Percentiles rank a stretch among this genome's conserved stretches.
phyloP scores from a whole-genome alignment of 2,888 invertebrate genomes.

The Drosophila setosimentum region DNA sequence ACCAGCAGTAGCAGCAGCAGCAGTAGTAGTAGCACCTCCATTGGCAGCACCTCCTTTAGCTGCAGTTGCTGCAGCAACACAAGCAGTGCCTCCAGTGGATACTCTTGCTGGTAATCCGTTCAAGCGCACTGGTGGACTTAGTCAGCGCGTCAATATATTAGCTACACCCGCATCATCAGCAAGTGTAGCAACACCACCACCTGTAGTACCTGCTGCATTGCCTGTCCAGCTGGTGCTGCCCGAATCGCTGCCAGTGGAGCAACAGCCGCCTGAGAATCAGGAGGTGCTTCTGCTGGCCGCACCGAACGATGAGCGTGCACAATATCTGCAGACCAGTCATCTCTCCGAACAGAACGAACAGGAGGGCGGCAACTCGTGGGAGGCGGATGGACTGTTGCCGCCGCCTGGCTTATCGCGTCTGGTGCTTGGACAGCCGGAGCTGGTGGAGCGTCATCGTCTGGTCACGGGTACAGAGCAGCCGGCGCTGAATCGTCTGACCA shows the following conservation, averaged over 20 bases:
- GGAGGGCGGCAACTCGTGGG: constrained; percentile 75
- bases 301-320: constrained; percentile 90
- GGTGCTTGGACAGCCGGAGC: constrained; percentile 89
- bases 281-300: constrained; percentile 86
- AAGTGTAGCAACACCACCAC: constrained; percentile 16
- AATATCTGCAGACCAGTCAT: constrained; percentile 92
- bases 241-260: constrained; percentile 84
- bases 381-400: constrained; percentile 86
- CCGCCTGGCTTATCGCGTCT: constrained; percentile 89
- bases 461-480: constrained; percentile 86
- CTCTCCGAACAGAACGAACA: constrained; percentile 86
- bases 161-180: constrained; percentile 80
- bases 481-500: constrained; percentile 85
- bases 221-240: constrained; percentile 31
- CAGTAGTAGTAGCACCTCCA: neutral
- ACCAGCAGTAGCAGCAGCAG: constrained; percentile 1
- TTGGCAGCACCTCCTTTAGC: neutral
- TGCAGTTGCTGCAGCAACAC: constrained; percentile 1
- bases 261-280: constrained; percentile 83
- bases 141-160: constrained; percentile 84
- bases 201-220: constrained; percentile 1
- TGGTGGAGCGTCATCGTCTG: constrained; percentile 84
- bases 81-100: constrained; percentile 14
- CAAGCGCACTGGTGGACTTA: constrained; percentile 78
- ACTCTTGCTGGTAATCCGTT: constrained; percentile 78